Base-by-base conservation (phyloP, 2,888 invertebrate genomes). In the Operophtera brumata region DNA sequence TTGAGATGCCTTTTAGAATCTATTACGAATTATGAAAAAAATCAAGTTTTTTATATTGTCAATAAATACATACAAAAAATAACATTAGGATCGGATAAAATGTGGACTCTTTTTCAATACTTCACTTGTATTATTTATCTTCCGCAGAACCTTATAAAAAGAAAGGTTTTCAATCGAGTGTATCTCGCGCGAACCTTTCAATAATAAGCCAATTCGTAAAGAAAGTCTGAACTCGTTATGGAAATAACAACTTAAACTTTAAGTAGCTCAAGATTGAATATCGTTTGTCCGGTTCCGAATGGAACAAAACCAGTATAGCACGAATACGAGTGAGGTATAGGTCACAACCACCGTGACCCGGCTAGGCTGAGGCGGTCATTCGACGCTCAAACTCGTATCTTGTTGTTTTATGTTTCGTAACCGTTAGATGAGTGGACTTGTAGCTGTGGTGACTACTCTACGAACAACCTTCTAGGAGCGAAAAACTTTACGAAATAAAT, bases 291-390 rank as follows among this genome's bases (percentile, higher is more conserved):
- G 42, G 25, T 58, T 55, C 51, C 51, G 54, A 61, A 68, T 64
- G 69, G 69, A 70, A 65, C 68, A 73, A 78, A 86, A 87, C 86
- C 86, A 85, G 86, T 86, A 86, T 80, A 65, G 76, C 81, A 84
- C 86, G 80, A 80, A 78, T 77, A 78, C 77, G 73, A 78, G 75
- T 65, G 62, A 70, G 65, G 73, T 73, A 75, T 85, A 82, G 87
- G 86, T 87, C 86, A 86, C 74, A 78, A 78, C 69, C 80, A 77
- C 71, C 80, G 75, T 82, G 84, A 84, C 83, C 82, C 75, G 69
- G 66, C 70, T 71, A 70, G 67, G 66, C 67, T 70, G 71, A 71
- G 71, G 65, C 69, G 76, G 75, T 71, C 68, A 66, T 69, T 73
- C 74, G 73, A 73, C 73, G 73, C 67, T 70, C 64, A 67, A 69